Evolutionary conservation across 2,888 invertebrate genomes (phyloP), one percentile per base, ranked within the genome.

Genomic region (Pollenia griseotomentosa): DNA sequence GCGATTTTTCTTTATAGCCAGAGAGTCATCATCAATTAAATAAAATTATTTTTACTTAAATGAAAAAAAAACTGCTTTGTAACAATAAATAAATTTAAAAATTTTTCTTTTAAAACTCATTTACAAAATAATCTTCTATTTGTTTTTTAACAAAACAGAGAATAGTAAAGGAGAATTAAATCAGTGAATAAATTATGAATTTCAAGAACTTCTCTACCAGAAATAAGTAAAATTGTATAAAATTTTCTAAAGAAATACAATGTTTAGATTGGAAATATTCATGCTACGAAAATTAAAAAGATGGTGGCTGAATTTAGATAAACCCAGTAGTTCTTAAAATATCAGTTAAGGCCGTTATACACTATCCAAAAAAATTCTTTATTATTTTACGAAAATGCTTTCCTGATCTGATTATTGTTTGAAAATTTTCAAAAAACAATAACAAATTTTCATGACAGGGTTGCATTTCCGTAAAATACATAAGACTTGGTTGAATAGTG

Each of bases 161-260:
- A 66, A 66, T 6, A 12, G 4, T 59, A 33, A 33, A 23, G 23
- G 7, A 9, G 23, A 66, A 46, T 9, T 2, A 63, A 63, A 63
- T 75, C 63, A 75, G 40, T 42, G 44, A 42, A 79, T 59, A 70
- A 79, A 79, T 70, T 79, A 70, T 61, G 44, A 63, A 46, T 78
- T 48, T 19, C 40, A 61, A 14, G 9, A 79, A 70, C 42, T 53
- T 44, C 23, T 79, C 19, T 70, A 79, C 40, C 33, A 44, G 51
- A 80, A 61, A 46, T 80, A 71, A 63, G 71, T 79, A 71, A 70
- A 70, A 70, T 59, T 77, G 9, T 53, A 77, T 66, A 57, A 66
- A 57, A 40, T 40, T 55, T 53, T 63, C 63, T 16, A 80, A 71
- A 71, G 70, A 71, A 79, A 33, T 71, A 63, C 33, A 80, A 71